phyloP scores from a whole-genome alignment of 2,797 vertebrate species.

The Fistularia tabacaria region DNA sequence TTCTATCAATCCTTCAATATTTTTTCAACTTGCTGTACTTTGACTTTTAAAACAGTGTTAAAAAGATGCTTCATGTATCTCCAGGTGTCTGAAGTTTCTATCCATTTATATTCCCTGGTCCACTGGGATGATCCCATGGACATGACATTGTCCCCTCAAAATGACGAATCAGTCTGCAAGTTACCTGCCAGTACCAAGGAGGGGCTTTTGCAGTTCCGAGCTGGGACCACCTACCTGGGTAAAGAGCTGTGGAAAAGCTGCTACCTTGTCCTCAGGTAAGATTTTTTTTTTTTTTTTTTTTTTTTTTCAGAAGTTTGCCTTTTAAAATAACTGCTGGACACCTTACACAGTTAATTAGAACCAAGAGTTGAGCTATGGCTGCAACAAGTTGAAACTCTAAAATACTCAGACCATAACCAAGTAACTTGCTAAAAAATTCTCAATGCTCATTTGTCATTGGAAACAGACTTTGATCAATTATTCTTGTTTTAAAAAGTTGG shows the following conservation, averaged over 20 bases:
- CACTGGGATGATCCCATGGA: conserved; percentile 98
- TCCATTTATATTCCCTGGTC: conserved; percentile 87
- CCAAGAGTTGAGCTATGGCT: too few species aligned
- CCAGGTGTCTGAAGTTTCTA: conserved; percentile 81
- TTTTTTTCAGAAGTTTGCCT: too few species aligned
- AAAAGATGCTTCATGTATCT: neutral
- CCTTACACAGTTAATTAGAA: too few species aligned
- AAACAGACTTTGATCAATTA: too few species aligned
- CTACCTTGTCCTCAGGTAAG: conserved; percentile 91
- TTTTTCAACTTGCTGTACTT: neutral
- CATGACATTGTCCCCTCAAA: conserved; percentile 65
- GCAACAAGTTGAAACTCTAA: too few species aligned
- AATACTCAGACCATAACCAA: too few species aligned
- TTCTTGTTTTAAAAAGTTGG: too few species aligned
- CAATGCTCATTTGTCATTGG: too few species aligned
- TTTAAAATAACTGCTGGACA: too few species aligned
- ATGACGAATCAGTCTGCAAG: conserved; percentile 42
- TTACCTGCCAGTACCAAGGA: conserved; percentile 79
- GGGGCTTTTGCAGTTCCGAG: conserved; percentile 84
- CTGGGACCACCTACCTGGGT: conserved; percentile 88
- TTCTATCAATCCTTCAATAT: too few species aligned
- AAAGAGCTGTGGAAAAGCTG: conserved; percentile 94
- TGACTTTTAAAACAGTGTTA: neutral
- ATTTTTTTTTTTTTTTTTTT: too few species aligned
- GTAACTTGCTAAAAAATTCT: too few species aligned